Base-by-base conservation (phyloP, 2,113 vertebrate genomes). In the Mionectes macconnelli region DNA sequence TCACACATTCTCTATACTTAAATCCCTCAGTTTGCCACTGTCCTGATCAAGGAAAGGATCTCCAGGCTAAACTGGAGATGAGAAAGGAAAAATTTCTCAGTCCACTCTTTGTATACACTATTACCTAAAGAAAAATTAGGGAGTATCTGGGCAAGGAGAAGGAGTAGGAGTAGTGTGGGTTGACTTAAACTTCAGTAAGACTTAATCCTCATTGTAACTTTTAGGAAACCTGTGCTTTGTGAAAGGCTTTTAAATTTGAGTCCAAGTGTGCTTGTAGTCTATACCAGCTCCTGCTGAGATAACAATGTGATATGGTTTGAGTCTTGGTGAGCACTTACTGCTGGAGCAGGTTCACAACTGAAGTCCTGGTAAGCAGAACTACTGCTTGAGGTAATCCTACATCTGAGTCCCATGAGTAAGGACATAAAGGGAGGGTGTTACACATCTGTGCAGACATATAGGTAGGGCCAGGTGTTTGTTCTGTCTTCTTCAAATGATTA, bases 1-100 rank as follows among this genome's bases (percentile, higher is more conserved):
- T 81, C 5, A 1, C n/a, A 50, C 0, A 0, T 77, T 76, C 30
- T 53, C 2, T 6, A 8, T 57, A 3, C 2, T 2, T 72, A n/a
- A 70, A 60, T 2, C 8, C 2, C 5, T 66, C 25, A 10, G 44
- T 60, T 83, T 55, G 10, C 66, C 21, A 14, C n/a, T 84, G 69
- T 24, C n/a, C 31, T 84, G 44, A 49, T 53, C 21, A 81, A 62
- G 10, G 56, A 30, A 49, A 63, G 47, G 6, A 22, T 70, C 31
- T 77, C 39, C 31, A 59, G 42, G 31, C 13, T 30, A 20, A 67
- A 12, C 23, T 27, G n/a, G 42, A 47, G 30, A 42, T 53, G 35
- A 73, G 35, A 35, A 39, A 31, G 30, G 37, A 63, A 53, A 59
- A 45, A 13, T 7, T 56, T 70, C 25, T 86, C 25, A 35, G 3